Evolutionary conservation across 2,797 vertebrate genomes (phyloP), one percentile per base, ranked within the genome.

Genomic region (Silurus aristotelis): DNA sequence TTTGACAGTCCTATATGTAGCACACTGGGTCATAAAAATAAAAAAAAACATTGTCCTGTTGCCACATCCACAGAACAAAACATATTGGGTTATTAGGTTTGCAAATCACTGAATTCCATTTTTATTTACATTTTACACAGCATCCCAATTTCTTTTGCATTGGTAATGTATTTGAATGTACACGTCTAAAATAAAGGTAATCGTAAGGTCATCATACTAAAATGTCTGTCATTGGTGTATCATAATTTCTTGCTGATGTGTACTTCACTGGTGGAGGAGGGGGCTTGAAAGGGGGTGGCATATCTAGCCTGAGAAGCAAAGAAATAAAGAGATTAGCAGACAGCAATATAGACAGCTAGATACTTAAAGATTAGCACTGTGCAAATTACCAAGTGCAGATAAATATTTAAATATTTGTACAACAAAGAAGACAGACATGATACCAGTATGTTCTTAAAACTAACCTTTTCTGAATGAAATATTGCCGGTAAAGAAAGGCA

Each of bases 231-330:
- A 83, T 15, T 0, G 27, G 76, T 80, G 60, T 52, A 8, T 93
- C 82, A 1, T 25, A 25, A 9, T 25, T 80, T 86, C 82, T 91
- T 48, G 88, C 82, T 58, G 92, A 84, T 4, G 88, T 84, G 55
- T 95, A 95, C 87, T 94, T 95, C 15, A 92, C 76, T 7, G 94
- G 95, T 84, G 94, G 94, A 43, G 95, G 95, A 38, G 95, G 94
- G 5, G 95, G 94, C 71, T 95, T 95, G 89, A 96, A 95, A 0
- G 95, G 66, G 25, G 93, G 94, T 0, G 94, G 95, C 1, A 85
- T 70, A 88, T 93, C 91, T 92, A 94, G 89, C 88, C 95, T 95
- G 76, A 80, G 27, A 86, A 84, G 43, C 25, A 81, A 31, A 72
- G 6, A 73, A 3, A 83, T n/a, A 84, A 12, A 38, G 10, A 48